Conservation (phyloP, 2,113 vertebrate species). For the Tragelaphus strepsiceros region DNA sequence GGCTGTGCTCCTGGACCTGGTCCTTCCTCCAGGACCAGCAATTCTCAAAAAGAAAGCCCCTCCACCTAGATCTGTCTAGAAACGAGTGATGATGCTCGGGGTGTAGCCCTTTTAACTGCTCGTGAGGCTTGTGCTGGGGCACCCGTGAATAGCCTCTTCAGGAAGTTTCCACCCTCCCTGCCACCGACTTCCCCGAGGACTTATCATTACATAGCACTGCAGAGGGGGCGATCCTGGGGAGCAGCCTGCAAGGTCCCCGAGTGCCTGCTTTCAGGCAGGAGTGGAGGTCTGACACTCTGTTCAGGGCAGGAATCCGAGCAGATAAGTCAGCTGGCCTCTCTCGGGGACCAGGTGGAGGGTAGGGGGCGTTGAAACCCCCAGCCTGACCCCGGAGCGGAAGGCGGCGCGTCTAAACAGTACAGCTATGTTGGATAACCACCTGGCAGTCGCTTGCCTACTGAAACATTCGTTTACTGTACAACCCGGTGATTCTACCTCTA, state of each 20-base stretch:
- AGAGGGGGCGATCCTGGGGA: neutral
- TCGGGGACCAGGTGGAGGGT: accelerated
- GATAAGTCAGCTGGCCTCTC: accelerated
- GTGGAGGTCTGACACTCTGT: neutral
- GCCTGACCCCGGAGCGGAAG: too few species aligned
- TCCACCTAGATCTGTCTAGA: neutral
- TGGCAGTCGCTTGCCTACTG: neutral
- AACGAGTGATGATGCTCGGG: accelerated
- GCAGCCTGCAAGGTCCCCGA: accelerated
- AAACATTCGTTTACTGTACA: neutral
- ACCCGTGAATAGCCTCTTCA: accelerated
- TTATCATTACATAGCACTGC: too few species aligned
- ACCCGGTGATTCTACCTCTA: neutral
- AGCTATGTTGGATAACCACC: neutral
- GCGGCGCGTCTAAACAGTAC: neutral
- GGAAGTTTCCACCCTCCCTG: neutral
- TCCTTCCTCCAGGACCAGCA: neutral
- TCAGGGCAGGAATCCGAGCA: accelerated
- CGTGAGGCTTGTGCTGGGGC: accelerated
- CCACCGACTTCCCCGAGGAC: too few species aligned
- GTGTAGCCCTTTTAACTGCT: accelerated
- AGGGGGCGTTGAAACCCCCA: neutral
- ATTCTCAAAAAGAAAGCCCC: neutral
- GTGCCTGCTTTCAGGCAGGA: accelerated
- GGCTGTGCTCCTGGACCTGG: accelerated